phyloP scores from a whole-genome alignment of 1,140 invertebrate species.

The Amyelois transitella region DNA sequence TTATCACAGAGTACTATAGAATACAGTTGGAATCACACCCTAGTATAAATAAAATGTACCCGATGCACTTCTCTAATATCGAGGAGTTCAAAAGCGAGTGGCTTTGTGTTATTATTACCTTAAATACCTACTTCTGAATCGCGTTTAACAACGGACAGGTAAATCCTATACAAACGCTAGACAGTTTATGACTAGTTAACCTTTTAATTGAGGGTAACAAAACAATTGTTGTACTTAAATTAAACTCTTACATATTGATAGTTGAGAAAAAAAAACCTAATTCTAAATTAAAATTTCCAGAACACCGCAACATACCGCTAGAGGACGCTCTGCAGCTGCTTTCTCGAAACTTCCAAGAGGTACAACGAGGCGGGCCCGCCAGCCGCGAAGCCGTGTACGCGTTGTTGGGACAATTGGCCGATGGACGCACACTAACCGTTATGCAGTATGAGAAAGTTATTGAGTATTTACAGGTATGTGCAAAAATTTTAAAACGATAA shows the following conservation, averaged over 20 bases:
- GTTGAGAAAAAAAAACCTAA: neutral
- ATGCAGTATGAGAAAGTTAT: conserved; percentile 88
- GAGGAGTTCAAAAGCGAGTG: no score
- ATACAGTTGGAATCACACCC: no score
- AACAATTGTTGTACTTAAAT: neutral
- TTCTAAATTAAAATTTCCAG: conserved; percentile 60
- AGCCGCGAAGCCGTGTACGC: conserved; percentile 80
- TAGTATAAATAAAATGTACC: no score
- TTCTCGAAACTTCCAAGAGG: conserved; percentile 85
- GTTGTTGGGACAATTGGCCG: conserved; percentile 85
- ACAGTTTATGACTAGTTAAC: neutral
- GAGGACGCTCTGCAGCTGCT: conserved; percentile 90
- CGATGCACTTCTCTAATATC: no score
- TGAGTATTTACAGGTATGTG: conserved; percentile 79
- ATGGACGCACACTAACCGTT: conserved; percentile 85
- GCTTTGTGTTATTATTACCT: no score
- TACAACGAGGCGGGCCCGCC: conserved; percentile 75
- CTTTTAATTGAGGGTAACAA: neutral
- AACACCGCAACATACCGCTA: conserved; percentile 96
- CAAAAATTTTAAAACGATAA: no score
- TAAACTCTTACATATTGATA: no score
- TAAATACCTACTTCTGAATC: no score
- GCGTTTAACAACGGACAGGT: no score
- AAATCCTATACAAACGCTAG: neutral
- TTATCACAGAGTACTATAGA: no score